Conservation (phyloP, 2,888 invertebrate genomes). For the Hyppa rectilinea region DNA sequence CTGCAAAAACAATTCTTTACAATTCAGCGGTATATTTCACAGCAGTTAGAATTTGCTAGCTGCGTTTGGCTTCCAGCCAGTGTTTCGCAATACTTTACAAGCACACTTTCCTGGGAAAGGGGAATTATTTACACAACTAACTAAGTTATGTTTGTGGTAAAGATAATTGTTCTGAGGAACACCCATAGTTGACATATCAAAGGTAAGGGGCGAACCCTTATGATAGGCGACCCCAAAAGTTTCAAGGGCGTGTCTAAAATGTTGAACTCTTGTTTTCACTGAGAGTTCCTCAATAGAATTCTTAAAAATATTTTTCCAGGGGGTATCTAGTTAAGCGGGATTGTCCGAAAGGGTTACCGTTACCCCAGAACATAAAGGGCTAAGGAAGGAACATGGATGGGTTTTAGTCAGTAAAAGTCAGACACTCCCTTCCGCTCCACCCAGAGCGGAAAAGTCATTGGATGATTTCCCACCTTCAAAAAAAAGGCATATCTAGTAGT, state of each 20-base stretch:
- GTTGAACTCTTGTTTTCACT: not conserved
- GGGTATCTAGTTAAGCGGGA: too few relatives aligned
- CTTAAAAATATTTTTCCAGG: not conserved
- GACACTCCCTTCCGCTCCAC: too few relatives aligned
- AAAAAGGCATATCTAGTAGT: too few relatives aligned
- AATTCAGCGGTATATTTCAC: constrained; percentile 29
- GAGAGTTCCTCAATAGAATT: not conserved
- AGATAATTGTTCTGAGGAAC: not conserved
- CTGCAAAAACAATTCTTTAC: constrained; percentile 19
- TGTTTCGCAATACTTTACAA: constrained; percentile 30
- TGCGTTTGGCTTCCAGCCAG: constrained; percentile 48
- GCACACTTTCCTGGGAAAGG: constrained; percentile 19
- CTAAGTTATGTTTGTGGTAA: not conserved
- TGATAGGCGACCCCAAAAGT: not conserved
- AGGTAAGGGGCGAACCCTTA: not conserved
- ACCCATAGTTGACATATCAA: not conserved
- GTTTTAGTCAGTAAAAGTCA: too few relatives aligned
- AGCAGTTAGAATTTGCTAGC: constrained; percentile 40
- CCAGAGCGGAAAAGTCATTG: too few relatives aligned
- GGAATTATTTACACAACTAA: constrained; percentile 18
- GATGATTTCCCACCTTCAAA: too few relatives aligned
- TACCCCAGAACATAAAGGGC: too few relatives aligned
- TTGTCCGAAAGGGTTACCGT: too few relatives aligned
- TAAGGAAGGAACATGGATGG: too few relatives aligned
- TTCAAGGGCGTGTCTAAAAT: not conserved